phyloP scores from a whole-genome alignment of 2,113 vertebrate genomes.

The Tragulus kanchil region DNA sequence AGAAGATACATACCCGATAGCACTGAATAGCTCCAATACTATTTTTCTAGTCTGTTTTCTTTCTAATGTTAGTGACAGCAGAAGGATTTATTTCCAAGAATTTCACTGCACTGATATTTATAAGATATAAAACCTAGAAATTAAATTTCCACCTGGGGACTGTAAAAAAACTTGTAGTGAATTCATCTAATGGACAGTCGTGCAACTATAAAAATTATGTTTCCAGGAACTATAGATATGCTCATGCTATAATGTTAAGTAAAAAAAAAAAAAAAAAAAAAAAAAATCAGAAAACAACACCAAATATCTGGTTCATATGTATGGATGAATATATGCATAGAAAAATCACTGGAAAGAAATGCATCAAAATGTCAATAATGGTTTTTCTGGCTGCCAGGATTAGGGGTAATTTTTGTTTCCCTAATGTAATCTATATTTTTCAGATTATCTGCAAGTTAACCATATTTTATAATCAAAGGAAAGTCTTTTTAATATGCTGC shows the following conservation, averaged over 20 bases:
- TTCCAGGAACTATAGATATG: neutral
- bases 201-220: neutral
- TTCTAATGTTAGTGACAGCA: neutral
- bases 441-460: neutral
- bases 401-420: neutral
- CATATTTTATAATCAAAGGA: neutral
- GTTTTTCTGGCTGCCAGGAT: neutral
- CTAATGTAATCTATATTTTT: neutral
- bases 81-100: neutral
- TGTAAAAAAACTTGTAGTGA: neutral
- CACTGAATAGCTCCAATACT: neutral
- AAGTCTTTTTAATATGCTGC: neutral
- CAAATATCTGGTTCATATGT: neutral
- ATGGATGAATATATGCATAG: neutral
- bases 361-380: neutral
- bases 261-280: neutral
- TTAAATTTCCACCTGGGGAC: neutral
- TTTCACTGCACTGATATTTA: neutral
- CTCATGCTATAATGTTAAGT: neutral
- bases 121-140: slow-evolving; percentile 29
- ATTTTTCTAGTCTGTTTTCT: neutral
- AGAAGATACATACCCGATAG: neutral
- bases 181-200: neutral
- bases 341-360: neutral
- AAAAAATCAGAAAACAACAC: neutral